Evolutionary conservation across 1,140 invertebrate species (phyloP).

Genomic region (Zaprionus vittiger): DNA sequence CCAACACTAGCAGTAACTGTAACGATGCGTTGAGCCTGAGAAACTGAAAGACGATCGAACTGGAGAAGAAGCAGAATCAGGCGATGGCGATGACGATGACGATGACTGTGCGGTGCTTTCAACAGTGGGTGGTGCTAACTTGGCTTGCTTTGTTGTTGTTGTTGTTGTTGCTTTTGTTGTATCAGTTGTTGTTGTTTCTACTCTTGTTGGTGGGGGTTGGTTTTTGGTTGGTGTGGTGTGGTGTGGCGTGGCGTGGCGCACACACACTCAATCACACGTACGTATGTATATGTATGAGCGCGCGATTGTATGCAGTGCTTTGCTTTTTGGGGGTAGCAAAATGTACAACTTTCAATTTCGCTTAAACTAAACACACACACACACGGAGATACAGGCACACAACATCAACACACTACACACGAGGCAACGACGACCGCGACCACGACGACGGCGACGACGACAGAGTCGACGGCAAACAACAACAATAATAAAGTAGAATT

Average conservation of each 20-base stretch:
- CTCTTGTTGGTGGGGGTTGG: conserved; percentile 75
- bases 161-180: conserved; percentile 45
- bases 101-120: conserved; percentile 49
- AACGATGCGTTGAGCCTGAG: conserved; percentile 35
- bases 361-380: conserved; percentile 77
- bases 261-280: conserved; percentile 46
- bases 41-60: conserved; percentile 49
- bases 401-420: conserved; percentile 46
- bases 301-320: conserved; percentile 81
- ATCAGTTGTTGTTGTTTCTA: conserved; percentile 57
- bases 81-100: conserved; percentile 57
- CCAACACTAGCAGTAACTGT: conserved; percentile 43
- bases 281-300: conserved; percentile 54
- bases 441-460: conserved; percentile 32
- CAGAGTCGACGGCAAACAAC: conserved; percentile 45
- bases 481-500: conserved; percentile 74
- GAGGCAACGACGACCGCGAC: conserved; percentile 34
- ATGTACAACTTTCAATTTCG: conserved; percentile 83
- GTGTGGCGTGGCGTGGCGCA: conserved; percentile 41
- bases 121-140: conserved; percentile 71
- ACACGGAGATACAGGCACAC: conserved; percentile 13
- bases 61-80: conserved; percentile 39
- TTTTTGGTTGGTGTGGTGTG: conserved; percentile 70
- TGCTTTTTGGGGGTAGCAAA: conserved; percentile 81
- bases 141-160: conserved; percentile 38